Evolutionary conservation across 2,797 vertebrate species (phyloP), one percentile per base, ranked within the genome.

Genomic region (Gobionotothen gibberifrons): DNA sequence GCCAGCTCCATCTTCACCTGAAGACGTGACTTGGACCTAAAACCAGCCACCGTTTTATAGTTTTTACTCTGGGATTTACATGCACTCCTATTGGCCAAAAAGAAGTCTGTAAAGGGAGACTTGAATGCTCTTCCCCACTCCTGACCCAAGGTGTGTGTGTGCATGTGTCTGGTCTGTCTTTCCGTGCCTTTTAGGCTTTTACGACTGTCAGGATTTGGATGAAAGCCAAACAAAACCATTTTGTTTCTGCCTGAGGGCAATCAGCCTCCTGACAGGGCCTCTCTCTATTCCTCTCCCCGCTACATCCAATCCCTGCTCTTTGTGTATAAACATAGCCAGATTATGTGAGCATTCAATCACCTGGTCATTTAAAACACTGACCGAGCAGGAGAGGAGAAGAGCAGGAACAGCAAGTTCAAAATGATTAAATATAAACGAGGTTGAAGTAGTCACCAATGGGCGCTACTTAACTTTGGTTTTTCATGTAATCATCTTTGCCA

Each of bases 151-250:
- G 48, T 74, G 67, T 48, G 32, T 48, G 32, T 26, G 16, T 17
- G 43, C 47, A 29, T 43, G 69, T 17, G 19, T 1, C 8, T 46
- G 43, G 6, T 72, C 14, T 71, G 42, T 81, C 22, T 62, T 60
- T 69, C 47, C 53, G 42, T 73, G 61, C 67, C 78, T 81, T 44
- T 68, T 49, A 57, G 72, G 71, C 67, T 89, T 90, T 90, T 75
- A 86, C 83, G 87, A 85, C 79, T 61, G 44, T 19, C 42, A 74
- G 49, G 79, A 76, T 65, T 87, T 91, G 89, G 86, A 85, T 66
- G 26, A 39, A 43, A 72, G 83, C 90, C 92, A 92, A 89, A 29
- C 54, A 86, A 92, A 91, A 89, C 84, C 69, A 78, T 90, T 90
- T 87, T 87, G 75, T 86, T 89, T 91, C 79, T 87, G 83, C 80